Evolutionary conservation across 2,797 vertebrate species (phyloP).

Genomic region (Enteromius thamalakanensis): DNA sequence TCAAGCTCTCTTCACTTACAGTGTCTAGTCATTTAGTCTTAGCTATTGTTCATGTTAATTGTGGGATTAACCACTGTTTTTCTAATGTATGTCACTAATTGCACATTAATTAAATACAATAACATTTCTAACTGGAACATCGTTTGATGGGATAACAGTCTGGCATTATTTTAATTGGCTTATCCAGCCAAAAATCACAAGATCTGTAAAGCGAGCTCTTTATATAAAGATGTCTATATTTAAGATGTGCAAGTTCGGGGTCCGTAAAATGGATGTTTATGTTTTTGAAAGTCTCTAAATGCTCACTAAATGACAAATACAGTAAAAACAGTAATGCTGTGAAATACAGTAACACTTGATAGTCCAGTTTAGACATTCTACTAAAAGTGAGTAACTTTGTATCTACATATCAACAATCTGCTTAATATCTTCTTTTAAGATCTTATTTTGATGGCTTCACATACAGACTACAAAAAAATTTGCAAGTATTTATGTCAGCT

Average conservation of each 20-base stretch:
- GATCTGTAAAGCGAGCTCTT: neutral
- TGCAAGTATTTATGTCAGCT: too few relatives aligned
- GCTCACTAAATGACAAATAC: neutral
- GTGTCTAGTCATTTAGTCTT: slow-evolving; percentile 1
- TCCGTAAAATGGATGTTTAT: neutral
- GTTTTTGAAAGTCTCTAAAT: neutral
- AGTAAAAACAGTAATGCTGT: neutral
- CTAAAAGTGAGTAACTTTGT: too few relatives aligned
- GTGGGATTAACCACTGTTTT: neutral
- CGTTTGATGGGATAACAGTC: neutral
- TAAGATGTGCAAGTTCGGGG: neutral
- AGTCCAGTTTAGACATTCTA: too few relatives aligned
- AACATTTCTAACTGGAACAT: slow-evolving; percentile 8
- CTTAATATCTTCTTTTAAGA: too few relatives aligned
- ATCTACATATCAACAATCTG: too few relatives aligned
- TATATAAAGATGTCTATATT: neutral
- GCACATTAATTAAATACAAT: slow-evolving; percentile 24
- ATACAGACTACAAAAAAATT: too few relatives aligned
- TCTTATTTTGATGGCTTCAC: too few relatives aligned
- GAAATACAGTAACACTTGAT: too few relatives aligned
- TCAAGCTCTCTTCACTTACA: neutral
- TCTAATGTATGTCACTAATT: slow-evolving; percentile 8
- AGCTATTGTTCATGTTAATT: slow-evolving; percentile 22
- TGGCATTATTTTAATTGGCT: neutral
- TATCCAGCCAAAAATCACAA: neutral